Evolutionary conservation across 2,888 invertebrate species (phyloP), one percentile per base, ranked within the genome.

Genomic region (Cataglyphis cursor): DNA sequence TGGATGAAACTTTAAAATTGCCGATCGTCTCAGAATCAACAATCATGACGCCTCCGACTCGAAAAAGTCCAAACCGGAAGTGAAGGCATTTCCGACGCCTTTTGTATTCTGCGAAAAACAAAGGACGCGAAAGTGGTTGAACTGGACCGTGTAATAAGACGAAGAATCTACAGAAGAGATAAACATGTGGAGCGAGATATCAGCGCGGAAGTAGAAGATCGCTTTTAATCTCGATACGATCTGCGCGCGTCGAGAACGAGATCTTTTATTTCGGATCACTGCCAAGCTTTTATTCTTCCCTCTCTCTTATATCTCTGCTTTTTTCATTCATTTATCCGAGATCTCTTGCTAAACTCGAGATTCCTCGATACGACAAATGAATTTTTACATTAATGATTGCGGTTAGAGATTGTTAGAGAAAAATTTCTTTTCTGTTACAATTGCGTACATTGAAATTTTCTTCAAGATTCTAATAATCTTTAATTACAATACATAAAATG

Each of bases 121-220:
- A 76, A 76, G 51, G n/a, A 54, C 8, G 75, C 51, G 76, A 76
- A 76, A 76, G 38, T 76, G 38, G 54, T 24, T 28, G 66, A 76
- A 76, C 66, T 76, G 66, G 35, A 66, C 76, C 54, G 51, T 76
- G 24, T 38, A 66, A 54, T 28, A 54, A 66, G 24, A 66, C 1
- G 24, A 12, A 54, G 35, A 12, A 65, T 65, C 44, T 38, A 35
- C 10, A 12, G 18, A n/a, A 51, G n/a, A 38, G n/a, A 76, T 18
- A 54, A 76, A 66, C 48, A 24, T n/a, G 18, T 4, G 6, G 15
- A n/a, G 9, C 15, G 66, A 76, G 54, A 54, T 48, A 1, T 18
- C 12, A 31, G 64, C 12, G 9, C 9, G 28, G 18, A 75, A 65
- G 35, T 15, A 24, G 31, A n/a, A 76, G 8, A 41, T 38, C 4